Percentiles rank a stretch among this genome's conserved stretches.
Evolutionary conservation across 1,140 invertebrate genomes (phyloP).

Genomic region (Drosophila ogumai): DNA sequence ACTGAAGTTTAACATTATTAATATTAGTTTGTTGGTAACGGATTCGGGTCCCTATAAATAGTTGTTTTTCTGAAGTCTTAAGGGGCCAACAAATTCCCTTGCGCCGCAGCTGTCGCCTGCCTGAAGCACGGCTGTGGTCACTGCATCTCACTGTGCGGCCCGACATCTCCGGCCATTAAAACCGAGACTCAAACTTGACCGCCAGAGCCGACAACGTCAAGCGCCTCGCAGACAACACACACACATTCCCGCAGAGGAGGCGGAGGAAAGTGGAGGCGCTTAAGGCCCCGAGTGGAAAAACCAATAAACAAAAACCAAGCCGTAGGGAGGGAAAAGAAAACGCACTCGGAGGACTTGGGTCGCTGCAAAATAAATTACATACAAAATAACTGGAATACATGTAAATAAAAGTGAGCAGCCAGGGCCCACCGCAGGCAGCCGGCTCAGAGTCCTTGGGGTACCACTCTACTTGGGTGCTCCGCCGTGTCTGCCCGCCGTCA

Average conservation of each 20-base stretch:
- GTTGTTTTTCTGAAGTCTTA: neutral
- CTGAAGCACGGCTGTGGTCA: conserved; percentile 51
- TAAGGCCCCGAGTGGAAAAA: conserved; percentile 64
- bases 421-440: conserved; percentile 14
- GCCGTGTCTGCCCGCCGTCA: conserved; percentile 60
- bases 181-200: conserved; percentile 67
- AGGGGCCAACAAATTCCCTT: neutral
- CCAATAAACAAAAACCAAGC: conserved; percentile 72
- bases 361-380: conserved; percentile 77
- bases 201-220: conserved; percentile 49
- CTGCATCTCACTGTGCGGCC: conserved; percentile 23
- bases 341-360: conserved; percentile 56
- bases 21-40: neutral
- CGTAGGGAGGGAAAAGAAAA: conserved; percentile 8
- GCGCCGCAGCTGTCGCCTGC: conserved; percentile 17
- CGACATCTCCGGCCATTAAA: conserved; percentile 56
- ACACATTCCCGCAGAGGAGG: neutral
- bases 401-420: conserved; percentile 74
- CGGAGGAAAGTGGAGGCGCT: conserved; percentile 12
- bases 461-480: conserved; percentile 21
- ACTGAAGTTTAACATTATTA: no score
- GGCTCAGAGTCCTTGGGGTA: conserved; percentile 4
- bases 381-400: conserved; percentile 82
- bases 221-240: conserved; percentile 32
- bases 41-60: neutral